Evolutionary conservation across 1,140 invertebrate genomes (phyloP).

Genomic region (Chironomus tepperi): DNA sequence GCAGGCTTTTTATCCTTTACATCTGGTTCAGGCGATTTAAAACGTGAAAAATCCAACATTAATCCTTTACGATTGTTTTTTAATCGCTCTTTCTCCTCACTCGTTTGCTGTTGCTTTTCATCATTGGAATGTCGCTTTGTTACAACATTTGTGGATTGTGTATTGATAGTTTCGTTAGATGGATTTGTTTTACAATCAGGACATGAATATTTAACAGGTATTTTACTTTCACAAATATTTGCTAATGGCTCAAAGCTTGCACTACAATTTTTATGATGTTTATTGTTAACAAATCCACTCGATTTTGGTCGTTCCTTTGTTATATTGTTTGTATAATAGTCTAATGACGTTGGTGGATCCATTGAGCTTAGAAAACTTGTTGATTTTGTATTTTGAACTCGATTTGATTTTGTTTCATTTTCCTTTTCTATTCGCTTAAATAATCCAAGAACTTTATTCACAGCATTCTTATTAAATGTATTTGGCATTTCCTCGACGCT

Average conservation of each 20-base stretch:
- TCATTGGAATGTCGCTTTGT: constrained; percentile 23
- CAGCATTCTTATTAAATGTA: constrained; percentile 46
- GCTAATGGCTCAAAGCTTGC: constrained; percentile 23
- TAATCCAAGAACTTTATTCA: constrained; percentile 58
- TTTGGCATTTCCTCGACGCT: constrained; percentile 56
- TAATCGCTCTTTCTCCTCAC: constrained; percentile 24
- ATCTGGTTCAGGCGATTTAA: constrained; percentile 40
- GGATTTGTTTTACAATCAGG: constrained; percentile 15
- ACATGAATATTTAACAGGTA: constrained; percentile 14
- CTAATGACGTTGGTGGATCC: constrained; percentile 32
- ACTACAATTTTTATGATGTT: constrained; percentile 22
- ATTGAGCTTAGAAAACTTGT: constrained; percentile 26
- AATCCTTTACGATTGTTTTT: constrained; percentile 44
- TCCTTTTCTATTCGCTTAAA: constrained; percentile 59
- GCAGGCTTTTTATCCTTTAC: constrained; percentile 33
- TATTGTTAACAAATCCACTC: constrained; percentile 25
- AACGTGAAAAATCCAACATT: constrained; percentile 58
- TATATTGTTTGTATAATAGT: constrained; percentile 27
- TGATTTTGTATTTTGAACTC: constrained; percentile 35
- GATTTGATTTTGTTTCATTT: constrained; percentile 30
- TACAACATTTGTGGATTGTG: neutral
- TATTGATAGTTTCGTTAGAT: neutral
- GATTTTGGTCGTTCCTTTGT: constrained; percentile 27
- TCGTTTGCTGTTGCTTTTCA: neutral
- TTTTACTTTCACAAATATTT: constrained; percentile 19